Evolutionary conservation across 1,140 invertebrate genomes (phyloP), one percentile per base, ranked within the genome.

Genomic region (Oryzaephilus surinamensis): DNA sequence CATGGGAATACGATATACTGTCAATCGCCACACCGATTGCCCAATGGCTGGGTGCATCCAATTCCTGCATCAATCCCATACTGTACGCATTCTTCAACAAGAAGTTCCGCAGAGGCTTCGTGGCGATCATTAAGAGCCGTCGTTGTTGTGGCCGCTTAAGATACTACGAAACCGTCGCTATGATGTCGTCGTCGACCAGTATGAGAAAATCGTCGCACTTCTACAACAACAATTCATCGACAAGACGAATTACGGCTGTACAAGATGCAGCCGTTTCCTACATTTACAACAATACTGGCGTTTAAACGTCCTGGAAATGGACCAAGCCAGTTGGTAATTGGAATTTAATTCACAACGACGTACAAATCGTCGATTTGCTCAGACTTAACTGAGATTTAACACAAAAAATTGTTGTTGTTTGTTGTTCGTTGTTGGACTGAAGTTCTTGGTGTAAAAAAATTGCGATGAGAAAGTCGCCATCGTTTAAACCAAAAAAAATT

Each of bases 31-130:
- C 84, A 8, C 93, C 93, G 0, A 75, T 97, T 17, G 91, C 93
- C 0, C 93, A 97, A 63, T 97, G 94, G 93, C 68, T 97, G 2
- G 94, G 92, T 0, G 79, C 89, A 0, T 90, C 91, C 12, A 97
- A 97, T 62, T 93, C 89, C 17, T 96, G 91, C 70, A 91, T 98
- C 51, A 98, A 98, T 65, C 95, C 95, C 0, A 82, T 96, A 27
- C 74, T 98, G n/a, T 97, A 97, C 63, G 91, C 92, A 0, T 94
- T 91, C 62, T 95, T 96, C 67, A 96, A 95, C 62, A 91, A 94
- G 51, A 97, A 97, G 60, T 97, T 93, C 60, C 71, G 92, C 1
- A 79, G 84, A 24, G 93, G 93, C 2, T 97, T 97, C 63, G 76
- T 84, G 2, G 87, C 87, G 6, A 86, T 95, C 17, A 71, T 94